Conservation (phyloP, 2,797 vertebrate genomes). For the Setipinna tenuifilis region DNA sequence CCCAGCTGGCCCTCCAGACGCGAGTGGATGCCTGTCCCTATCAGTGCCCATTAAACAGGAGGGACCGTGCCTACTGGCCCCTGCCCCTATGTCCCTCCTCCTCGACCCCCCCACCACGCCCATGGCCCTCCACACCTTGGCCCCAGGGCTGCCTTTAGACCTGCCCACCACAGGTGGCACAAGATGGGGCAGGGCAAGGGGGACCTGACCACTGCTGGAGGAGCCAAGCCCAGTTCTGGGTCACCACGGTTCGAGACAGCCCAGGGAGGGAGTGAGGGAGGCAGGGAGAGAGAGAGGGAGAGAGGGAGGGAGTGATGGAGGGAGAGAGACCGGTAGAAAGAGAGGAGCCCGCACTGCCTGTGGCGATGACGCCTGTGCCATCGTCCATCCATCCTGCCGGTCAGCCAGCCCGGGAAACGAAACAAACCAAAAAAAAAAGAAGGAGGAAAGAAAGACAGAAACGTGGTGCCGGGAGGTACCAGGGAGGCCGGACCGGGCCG, state of each 20-base stretch:
- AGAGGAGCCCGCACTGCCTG: not conserved
- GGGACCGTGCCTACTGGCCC: not conserved
- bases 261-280: not conserved
- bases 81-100: not conserved
- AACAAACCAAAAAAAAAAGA: no score
- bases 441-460: no score
- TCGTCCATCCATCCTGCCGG: not conserved
- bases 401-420: not conserved
- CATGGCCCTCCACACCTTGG: not conserved
- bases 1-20: not conserved
- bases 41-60: constrained; percentile 17
- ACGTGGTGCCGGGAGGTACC: constrained; percentile 49
- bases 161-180: not conserved
- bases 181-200: not conserved
- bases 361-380: not conserved
- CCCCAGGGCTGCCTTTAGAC: not conserved
- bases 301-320: not conserved
- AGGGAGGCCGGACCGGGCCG: constrained; percentile 44
- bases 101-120: not conserved
- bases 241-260: not conserved
- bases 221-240: constrained; percentile 3
- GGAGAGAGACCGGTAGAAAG: no score
- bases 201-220: not conserved
- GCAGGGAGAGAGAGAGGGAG: not conserved
- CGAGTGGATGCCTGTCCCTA: not conserved